These are phyloP conservation scores for Discoglossus pictus DNA, from an alignment of 2,797 vertebrate genomes.

Conservation along the genomic window DNA sequence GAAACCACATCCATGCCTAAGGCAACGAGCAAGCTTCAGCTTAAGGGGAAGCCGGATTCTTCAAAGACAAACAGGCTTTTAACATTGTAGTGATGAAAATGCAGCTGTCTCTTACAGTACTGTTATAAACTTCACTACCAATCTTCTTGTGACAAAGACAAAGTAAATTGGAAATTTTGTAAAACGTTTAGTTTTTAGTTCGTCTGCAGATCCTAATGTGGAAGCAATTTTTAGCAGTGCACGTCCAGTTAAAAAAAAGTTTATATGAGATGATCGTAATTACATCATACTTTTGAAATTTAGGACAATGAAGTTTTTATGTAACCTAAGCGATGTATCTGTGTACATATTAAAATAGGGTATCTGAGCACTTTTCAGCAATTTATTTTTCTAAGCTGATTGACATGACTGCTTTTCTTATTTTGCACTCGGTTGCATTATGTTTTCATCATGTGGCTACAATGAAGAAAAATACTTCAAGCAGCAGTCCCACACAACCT, in stretches of 20 bases:
- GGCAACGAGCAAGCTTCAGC: conserved; percentile 26
- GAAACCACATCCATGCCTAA: conserved; percentile 22
- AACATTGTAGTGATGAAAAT: conserved; percentile 11
- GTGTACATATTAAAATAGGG: conserved; percentile 25
- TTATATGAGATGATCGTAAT: conserved; percentile 19
- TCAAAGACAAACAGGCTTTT: conserved; percentile 17
- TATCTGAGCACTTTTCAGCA: conserved; percentile 39
- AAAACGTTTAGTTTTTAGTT: neutral
- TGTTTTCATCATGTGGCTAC: conserved; percentile 52
- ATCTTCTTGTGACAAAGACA: conserved; percentile 2
- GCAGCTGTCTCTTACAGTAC: neutral
- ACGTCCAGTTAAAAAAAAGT: conserved; percentile 1
- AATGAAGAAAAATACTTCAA: conserved; percentile 46
- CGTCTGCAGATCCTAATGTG: neutral
- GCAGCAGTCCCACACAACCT: conserved; percentile 45
- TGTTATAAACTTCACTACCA: conserved; percentile 1
- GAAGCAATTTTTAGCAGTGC: conserved; percentile 29
- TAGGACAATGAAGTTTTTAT: conserved; percentile 38
- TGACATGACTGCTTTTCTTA: conserved; percentile 39
- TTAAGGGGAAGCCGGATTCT: conserved; percentile 22
- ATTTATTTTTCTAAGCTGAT: conserved; percentile 46
- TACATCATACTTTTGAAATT: conserved; percentile 2
- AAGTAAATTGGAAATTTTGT: conserved; percentile 11
- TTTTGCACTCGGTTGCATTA: conserved; percentile 42
- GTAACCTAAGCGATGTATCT: conserved; percentile 15